These are phyloP conservation scores for Polymixis lichenea DNA, from an alignment of 2,888 invertebrate genomes.

Conservation along the genomic window DNA sequence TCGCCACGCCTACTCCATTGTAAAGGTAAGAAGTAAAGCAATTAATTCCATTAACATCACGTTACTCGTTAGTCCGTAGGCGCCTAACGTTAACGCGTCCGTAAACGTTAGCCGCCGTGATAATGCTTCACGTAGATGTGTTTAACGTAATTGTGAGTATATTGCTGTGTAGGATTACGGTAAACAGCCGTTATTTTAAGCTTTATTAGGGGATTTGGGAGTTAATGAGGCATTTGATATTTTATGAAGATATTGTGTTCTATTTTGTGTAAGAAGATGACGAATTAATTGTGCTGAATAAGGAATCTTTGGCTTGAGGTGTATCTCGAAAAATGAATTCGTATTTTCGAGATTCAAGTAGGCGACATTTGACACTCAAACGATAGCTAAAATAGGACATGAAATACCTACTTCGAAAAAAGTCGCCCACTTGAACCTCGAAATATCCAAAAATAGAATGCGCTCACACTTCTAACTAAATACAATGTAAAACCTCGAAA, in stretches of 20 bases:
- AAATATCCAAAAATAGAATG: too few species aligned
- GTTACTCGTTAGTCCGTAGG: slow-evolving; percentile 14
- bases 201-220: slow-evolving; percentile 42
- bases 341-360: too few species aligned
- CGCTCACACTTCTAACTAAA: too few species aligned
- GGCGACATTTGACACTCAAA: too few species aligned
- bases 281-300: neutral
- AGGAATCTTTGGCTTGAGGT: neutral
- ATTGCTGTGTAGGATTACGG: slow-evolving; percentile 37
- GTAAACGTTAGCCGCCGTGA: slow-evolving; percentile 47
- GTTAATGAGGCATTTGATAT: slow-evolving; percentile 43
- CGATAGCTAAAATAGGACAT: too few species aligned
- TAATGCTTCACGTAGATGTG: slow-evolving; percentile 38
- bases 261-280: neutral
- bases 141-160: slow-evolving; percentile 36
- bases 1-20: neutral
- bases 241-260: neutral
- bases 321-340: neutral
- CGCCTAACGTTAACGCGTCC: slow-evolving; percentile 32
- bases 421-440: too few species aligned
- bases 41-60: slow-evolving; percentile 33
- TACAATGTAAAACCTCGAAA: too few species aligned
- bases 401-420: too few species aligned
- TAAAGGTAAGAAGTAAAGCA: slow-evolving; percentile 36
- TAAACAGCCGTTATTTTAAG: slow-evolving; percentile 40